Evolutionary conservation across 2,888 invertebrate genomes (phyloP).

Genomic region (Lasioglossum figueresi): DNA sequence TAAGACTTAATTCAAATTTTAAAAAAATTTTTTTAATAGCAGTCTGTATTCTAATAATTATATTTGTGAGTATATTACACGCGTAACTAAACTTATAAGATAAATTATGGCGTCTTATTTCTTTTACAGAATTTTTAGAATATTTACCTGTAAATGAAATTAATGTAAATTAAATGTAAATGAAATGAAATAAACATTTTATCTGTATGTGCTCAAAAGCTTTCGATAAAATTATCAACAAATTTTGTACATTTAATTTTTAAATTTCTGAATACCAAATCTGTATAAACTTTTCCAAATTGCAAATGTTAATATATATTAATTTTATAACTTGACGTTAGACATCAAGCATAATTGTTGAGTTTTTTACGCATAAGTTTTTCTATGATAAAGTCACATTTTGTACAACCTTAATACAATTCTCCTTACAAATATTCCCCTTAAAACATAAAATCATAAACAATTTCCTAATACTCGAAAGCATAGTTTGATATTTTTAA

Average conservation of each 20-base stretch:
- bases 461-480: slow-evolving; percentile 56
- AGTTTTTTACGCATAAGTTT: slow-evolving; percentile 53
- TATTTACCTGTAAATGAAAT: too few relatives aligned
- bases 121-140: slow-evolving; percentile 37
- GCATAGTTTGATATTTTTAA: slow-evolving; percentile 45
- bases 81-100: slow-evolving; percentile 41
- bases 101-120: slow-evolving; percentile 58
- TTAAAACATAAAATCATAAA: slow-evolving; percentile 45
- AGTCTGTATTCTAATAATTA: slow-evolving; percentile 55
- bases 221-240: slow-evolving; percentile 19
- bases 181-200: slow-evolving; percentile 23
- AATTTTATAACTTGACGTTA: slow-evolving; percentile 24
- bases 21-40: slow-evolving; percentile 39
- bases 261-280: slow-evolving; percentile 24
- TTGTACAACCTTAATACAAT: slow-evolving; percentile 67
- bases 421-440: slow-evolving; percentile 27
- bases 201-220: slow-evolving; percentile 34
- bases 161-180: too few relatives aligned
- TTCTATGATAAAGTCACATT: slow-evolving; percentile 50
- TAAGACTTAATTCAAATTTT: slow-evolving; percentile 34
- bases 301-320: slow-evolving; percentile 25
- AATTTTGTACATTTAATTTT: slow-evolving; percentile 26
- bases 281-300: slow-evolving; percentile 35
- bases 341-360: slow-evolving; percentile 25
- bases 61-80: slow-evolving; percentile 55